Evolutionary conservation across 2,888 invertebrate genomes (phyloP), one percentile per base, ranked within the genome.

Genomic region (Lasioglossum calceatum): DNA sequence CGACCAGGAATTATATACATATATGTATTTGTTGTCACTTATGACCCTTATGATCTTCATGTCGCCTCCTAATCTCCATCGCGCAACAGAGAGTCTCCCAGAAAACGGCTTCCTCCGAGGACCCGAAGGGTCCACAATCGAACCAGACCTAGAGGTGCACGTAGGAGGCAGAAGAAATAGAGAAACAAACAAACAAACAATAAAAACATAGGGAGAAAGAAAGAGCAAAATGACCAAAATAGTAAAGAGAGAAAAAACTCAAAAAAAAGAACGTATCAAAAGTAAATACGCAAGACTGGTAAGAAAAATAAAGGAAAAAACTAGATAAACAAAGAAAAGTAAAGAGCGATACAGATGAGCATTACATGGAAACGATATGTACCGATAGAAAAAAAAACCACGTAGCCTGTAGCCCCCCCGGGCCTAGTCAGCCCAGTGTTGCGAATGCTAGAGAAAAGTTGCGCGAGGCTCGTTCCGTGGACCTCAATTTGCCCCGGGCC

Each of bases 361-460:
- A 91, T 73, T 89, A 91, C 23, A 42, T 87, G 90, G 83, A 92
- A 90, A 89, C 91, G 88, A 92, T 94, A 95, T 94, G 92, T 95
- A 95, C 95, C 95, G 93, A 93, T 94, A 92, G 92, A 92, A 93
- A 94, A 93, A 94, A 94, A 94, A 93, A 92, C 92, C 92, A 92
- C 93, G 92, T 92, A 91, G 93, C 92, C 92, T 92, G 91, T 90
- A 90, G 91, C 92, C 90, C 90, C 74, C 91, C 91, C 92, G 92
- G 93, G 92, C 92, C 92, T 91, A 85, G 91, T 93, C 87, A 92
- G 92, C 93, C 92, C 92, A 91, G 92, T 92, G 92, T 93, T 93
- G 93, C 90, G 92, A 92, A 93, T 91, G 58, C 91, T 92, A 92
- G 93, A 91, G 91, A 93, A 92, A 93, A 92, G 91, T 92, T 91